Evolutionary conservation across 2,113 vertebrate species (phyloP).

Genomic region (Centropus unirufus): DNA sequence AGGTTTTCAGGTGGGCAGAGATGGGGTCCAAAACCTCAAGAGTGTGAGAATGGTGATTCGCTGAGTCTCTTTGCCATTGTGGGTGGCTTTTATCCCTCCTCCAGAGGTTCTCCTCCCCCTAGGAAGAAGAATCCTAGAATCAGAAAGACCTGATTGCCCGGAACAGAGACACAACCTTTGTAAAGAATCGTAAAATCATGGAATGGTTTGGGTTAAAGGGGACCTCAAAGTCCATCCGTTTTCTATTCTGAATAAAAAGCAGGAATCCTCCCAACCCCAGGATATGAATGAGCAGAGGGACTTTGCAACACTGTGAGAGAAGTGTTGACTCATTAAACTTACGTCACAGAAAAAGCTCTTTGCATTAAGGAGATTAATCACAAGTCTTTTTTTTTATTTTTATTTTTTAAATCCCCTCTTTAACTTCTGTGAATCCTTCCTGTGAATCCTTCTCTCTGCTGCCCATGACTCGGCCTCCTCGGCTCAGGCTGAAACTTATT

Average conservation of each 20-base stretch:
- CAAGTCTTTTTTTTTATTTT: not conserved
- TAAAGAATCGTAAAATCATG: not conserved
- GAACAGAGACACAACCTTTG: not conserved
- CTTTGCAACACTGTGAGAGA: not conserved
- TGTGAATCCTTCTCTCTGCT: not conserved
- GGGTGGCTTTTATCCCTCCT: not conserved
- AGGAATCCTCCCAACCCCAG: not conserved
- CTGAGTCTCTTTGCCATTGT: not conserved
- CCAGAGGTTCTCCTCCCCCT: not conserved
- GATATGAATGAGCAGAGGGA: not conserved
- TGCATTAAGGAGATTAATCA: conserved; percentile 32
- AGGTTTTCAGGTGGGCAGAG: not conserved
- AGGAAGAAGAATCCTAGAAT: too few relatives aligned
- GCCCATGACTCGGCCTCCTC: not conserved
- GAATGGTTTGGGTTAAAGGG: too few relatives aligned
- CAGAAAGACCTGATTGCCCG: not conserved
- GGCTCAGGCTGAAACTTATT: not conserved
- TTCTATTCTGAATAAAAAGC: not conserved
- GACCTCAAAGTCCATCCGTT: too few relatives aligned
- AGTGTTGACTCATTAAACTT: conserved; percentile 33
- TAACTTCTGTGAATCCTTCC: not conserved
- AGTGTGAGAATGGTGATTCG: not conserved
- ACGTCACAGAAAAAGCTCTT: not conserved
- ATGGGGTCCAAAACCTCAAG: not conserved
- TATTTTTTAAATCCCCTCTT: not conserved